Evolutionary conservation across 2,797 vertebrate species (phyloP).

Genomic region (Danio kyathit): DNA sequence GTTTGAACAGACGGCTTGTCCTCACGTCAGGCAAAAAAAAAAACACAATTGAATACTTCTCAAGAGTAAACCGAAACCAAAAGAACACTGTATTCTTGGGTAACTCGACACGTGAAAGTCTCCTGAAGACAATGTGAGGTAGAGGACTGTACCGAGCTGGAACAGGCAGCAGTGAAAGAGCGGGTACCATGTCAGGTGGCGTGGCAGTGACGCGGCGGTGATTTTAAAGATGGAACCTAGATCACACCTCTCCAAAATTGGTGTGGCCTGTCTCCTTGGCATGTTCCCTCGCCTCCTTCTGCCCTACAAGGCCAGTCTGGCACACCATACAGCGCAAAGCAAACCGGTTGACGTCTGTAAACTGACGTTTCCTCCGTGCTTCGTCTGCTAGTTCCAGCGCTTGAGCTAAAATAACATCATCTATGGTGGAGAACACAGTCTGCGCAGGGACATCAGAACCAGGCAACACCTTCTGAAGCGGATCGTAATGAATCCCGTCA

Average conservation of each 20-base stretch:
- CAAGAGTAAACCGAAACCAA: slow-evolving; percentile 60
- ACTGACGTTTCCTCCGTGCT: slow-evolving; percentile 92
- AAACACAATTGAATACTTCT: slow-evolving; percentile 35
- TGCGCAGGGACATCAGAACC: slow-evolving; percentile 86
- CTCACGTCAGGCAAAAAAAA: slow-evolving; percentile 50
- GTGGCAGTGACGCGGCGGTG: slow-evolving; percentile 23
- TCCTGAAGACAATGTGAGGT: slow-evolving; percentile 79
- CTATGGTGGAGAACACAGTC: slow-evolving; percentile 91
- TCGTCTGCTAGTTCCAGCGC: slow-evolving; percentile 95
- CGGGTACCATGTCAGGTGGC: slow-evolving; percentile 65
- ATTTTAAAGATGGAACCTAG: background rate
- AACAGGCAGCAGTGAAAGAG: slow-evolving; percentile 60
- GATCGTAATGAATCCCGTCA: slow-evolving; percentile 97
- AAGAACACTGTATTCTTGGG: slow-evolving; percentile 71
- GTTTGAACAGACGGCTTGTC: slow-evolving; percentile 41
- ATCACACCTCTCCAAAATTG: slow-evolving; percentile 96
- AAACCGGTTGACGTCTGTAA: slow-evolving; percentile 94
- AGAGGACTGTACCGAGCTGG: slow-evolving; percentile 77
- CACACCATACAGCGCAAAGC: slow-evolving; percentile 95
- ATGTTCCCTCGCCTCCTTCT: slow-evolving; percentile 93
- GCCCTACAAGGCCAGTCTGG: slow-evolving; percentile 95
- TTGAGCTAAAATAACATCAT: slow-evolving; percentile 91
- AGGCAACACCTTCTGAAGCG: slow-evolving; percentile 84
- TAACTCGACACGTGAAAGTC: slow-evolving; percentile 62
- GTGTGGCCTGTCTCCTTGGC: slow-evolving; percentile 97